These are phyloP conservation scores for Wasmannia auropunctata DNA, from an alignment of 1,140 invertebrate species.

Conservation along the genomic window DNA sequence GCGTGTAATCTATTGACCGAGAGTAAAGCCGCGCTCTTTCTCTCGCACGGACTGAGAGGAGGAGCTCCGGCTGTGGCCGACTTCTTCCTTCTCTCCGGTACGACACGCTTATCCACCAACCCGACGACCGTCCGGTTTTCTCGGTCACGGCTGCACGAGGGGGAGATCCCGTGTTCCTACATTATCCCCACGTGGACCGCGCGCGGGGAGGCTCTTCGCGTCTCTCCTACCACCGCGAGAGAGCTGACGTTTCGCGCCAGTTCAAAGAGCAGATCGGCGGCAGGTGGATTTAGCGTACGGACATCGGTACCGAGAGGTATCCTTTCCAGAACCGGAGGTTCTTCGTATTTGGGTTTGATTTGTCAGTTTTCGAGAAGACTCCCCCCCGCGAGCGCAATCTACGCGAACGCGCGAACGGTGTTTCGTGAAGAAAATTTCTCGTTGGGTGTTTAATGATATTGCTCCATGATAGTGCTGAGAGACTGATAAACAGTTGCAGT, in stretches of 20 bases:
- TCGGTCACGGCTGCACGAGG: conserved; percentile 73
- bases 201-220: conserved; percentile 42
- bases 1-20: conserved; percentile 35
- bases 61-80: conserved; percentile 73
- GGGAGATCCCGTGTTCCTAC: conserved; percentile 70
- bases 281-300: neutral
- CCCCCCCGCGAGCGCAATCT: neutral
- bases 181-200: conserved; percentile 71
- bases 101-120: conserved; percentile 68
- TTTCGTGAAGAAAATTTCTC: neutral
- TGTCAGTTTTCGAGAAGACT: neutral
- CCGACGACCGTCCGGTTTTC: conserved; percentile 68
- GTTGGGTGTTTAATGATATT: conserved; percentile 29
- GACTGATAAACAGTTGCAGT: conserved; percentile 19
- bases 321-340: neutral
- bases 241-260: conserved; percentile 48
- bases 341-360: neutral
- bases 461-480: neutral
- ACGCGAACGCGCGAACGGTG: neutral
- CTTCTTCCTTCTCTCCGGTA: conserved; percentile 68
- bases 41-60: conserved; percentile 36
- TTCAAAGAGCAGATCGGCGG: conserved; percentile 41
- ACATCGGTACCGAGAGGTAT: neutral
- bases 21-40: conserved; percentile 50
- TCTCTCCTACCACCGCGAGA: conserved; percentile 58